Percentiles rank a stretch among this genome's conserved stretches.
Evolutionary conservation across 2,888 invertebrate genomes (phyloP).

Genomic region (Tenthredo amoena): DNA sequence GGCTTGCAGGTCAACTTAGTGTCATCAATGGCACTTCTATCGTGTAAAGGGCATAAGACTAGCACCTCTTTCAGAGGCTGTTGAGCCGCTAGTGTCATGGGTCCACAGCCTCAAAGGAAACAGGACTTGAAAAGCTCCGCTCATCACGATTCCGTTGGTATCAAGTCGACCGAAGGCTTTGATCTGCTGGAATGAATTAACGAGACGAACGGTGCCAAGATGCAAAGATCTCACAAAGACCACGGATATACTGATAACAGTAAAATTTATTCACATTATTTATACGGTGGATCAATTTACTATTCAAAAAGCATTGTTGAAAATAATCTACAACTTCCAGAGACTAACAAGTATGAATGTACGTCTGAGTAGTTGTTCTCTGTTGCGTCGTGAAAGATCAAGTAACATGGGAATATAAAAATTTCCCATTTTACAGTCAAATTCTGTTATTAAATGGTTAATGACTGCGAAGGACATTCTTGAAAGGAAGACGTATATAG

Average conservation of each 20-base stretch:
- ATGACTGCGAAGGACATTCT: neutral
- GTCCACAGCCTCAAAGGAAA: neutral
- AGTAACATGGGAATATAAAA: neutral
- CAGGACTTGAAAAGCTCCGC: neutral
- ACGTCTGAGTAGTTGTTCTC: neutral
- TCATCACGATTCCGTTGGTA: conserved; percentile 25
- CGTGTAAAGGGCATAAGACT: neutral
- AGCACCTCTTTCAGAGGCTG: neutral
- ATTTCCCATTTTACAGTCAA: neutral
- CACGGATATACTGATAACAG: neutral
- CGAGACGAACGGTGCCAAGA: neutral
- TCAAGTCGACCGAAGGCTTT: conserved; percentile 7
- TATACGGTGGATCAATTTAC: neutral
- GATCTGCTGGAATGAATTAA: conserved; percentile 22
- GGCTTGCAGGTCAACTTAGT: neutral
- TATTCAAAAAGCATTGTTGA: neutral
- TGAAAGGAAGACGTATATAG: neutral
- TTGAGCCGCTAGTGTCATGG: neutral
- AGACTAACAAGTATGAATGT: neutral
- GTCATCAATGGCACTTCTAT: conserved; percentile 4
- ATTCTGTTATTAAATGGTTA: neutral
- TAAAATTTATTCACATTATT: neutral
- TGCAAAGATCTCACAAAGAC: neutral
- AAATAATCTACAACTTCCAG: neutral
- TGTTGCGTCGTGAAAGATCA: neutral